Evolutionary conservation across 2,797 vertebrate genomes (phyloP), one percentile per base, ranked within the genome.

Genomic region (Pseudopleuronectes americanus): DNA sequence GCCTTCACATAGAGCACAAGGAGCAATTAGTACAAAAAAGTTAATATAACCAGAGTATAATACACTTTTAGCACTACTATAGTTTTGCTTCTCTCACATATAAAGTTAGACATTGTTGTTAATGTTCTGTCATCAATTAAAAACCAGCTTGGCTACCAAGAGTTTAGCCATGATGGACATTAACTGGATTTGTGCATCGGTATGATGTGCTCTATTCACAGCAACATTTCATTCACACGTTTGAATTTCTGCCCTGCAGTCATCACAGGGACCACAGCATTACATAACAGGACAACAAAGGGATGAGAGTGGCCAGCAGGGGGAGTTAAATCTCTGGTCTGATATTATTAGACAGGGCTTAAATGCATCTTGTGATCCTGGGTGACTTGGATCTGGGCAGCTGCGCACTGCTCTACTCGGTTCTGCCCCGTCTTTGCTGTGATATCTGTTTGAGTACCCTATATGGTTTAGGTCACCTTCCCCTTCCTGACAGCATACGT

Each of bases 1-100:
- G 94, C 80, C 98, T 99, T 76, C 61, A 65, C 8, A 68, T 3
- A 83, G 6, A 78, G 12, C 26, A 62, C 8, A 0, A 8, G 28
- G 6, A 54, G 28, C 6, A 21, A 26, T 41, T 8, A 21, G 1
- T 17, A 13, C 4, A 48, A 45, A 17, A 4, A 21, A 7, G 2
- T 1, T 0, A 31, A 59, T n/a, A 1, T 5, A 56, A 24, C 41
- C 14, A 12, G 64, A 22, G 9, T 45, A 7, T 8, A 38, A 23
- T 6, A 9, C 1, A 21, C 0, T 21, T 49, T 48, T 7, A 48
- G 23, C 3, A 66, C 4, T 41, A 3, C 0, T 6, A 2, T 66
- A 0, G 26, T 6, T 14, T 65, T 1, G n/a, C 51, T 2, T 51
- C 9, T 9, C 21, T n/a, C 16, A 31, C 5, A 6, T 23, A 55